Conservation (phyloP, 2,888 invertebrate species). For the Hedya salicella region DNA sequence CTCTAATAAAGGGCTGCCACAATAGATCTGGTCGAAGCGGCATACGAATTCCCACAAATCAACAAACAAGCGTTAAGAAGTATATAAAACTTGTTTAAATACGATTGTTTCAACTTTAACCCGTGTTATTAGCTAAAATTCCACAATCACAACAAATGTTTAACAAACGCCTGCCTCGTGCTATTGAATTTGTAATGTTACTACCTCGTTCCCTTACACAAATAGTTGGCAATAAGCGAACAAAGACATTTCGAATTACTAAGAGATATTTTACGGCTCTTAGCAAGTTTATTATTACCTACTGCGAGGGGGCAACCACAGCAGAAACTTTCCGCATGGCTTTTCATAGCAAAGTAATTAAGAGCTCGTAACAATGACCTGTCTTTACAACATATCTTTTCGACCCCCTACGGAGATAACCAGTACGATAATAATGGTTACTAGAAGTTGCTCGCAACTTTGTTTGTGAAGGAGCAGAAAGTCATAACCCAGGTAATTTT, state of each 20-base stretch:
- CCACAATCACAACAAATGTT: not conserved
- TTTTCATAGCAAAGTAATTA: not conserved
- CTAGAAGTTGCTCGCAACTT: too few relatives aligned
- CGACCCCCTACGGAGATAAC: not conserved
- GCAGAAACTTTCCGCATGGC: not conserved
- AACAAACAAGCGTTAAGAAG: too few relatives aligned
- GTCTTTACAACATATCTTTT: not conserved
- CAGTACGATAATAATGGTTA: too few relatives aligned
- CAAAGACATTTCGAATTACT: conserved; percentile 14
- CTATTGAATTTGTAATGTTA: conserved; percentile 1
- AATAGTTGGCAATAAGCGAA: not conserved
- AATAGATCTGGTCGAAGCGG: too few relatives aligned
- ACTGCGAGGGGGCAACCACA: not conserved
- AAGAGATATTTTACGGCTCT: not conserved
- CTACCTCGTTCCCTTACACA: not conserved
- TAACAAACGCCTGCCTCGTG: too few relatives aligned
- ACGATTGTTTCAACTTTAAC: too few relatives aligned
- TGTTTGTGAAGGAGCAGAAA: too few relatives aligned
- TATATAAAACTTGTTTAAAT: too few relatives aligned
- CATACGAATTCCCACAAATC: too few relatives aligned
- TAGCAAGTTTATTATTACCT: conserved; percentile 1
- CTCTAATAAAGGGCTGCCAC: too few relatives aligned
- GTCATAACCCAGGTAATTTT: too few relatives aligned
- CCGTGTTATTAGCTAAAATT: too few relatives aligned
- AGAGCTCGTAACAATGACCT: not conserved